Percentiles rank a stretch among this genome's conserved stretches.
phyloP scores from a whole-genome alignment of 2,888 invertebrate genomes.

The Mayetiola destructor region DNA sequence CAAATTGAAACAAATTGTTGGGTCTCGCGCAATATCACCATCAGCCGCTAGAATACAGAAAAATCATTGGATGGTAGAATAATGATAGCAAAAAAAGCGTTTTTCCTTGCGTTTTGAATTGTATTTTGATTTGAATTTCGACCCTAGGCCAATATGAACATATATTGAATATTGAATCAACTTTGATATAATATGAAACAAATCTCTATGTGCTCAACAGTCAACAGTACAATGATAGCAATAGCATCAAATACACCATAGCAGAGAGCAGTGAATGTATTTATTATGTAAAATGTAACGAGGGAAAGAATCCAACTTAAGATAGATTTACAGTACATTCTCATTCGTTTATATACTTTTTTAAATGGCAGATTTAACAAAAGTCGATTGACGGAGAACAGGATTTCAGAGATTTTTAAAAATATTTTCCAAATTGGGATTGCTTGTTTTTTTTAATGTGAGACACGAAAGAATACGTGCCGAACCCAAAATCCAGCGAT shows the following conservation, averaged over 20 bases:
- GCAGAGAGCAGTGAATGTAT: neutral
- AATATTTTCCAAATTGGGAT: too few species aligned
- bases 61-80: neutral
- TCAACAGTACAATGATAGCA: neutral
- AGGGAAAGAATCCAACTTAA: conserved; percentile 11
- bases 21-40: neutral
- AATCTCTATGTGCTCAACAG: conserved; percentile 10
- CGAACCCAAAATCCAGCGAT: too few species aligned
- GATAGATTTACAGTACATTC: conserved; percentile 5
- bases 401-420: too few species aligned
- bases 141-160: neutral
- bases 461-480: too few species aligned
- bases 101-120: conserved; percentile 3
- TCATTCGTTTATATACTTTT: conserved; percentile 6
- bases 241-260: neutral
- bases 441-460: too few species aligned
- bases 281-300: conserved; percentile 11
- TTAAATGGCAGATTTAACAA: too few species aligned
- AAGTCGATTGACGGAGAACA: too few species aligned
- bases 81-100: neutral
- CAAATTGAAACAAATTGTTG: conserved; percentile 17
- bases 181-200: neutral
- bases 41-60: neutral
- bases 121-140: conserved; percentile 7
- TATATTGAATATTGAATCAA: neutral